These are phyloP conservation scores for Anadara kagoshimensis DNA, from an alignment of 1,140 invertebrate species.

Conservation along the genomic window DNA sequence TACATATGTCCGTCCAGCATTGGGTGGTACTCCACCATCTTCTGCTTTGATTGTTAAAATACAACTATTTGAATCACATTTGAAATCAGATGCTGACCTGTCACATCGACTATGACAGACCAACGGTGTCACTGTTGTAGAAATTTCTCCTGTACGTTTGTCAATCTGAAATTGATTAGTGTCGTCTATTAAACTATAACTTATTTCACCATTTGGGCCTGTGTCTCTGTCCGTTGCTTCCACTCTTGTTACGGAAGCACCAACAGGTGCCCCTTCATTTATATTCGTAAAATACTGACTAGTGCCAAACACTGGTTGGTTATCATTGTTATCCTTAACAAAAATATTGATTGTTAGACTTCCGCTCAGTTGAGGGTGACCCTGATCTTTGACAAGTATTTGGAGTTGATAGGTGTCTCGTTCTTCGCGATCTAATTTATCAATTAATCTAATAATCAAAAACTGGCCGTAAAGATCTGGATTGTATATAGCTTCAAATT, in stretches of 20 bases:
- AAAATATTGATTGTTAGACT: conserved; percentile 83
- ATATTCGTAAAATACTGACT: conserved; percentile 57
- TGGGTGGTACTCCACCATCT: conserved; percentile 91
- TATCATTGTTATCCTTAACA: conserved; percentile 93
- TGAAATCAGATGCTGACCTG: conserved; percentile 10
- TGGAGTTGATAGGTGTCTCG: conserved; percentile 84
- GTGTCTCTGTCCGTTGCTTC: conserved; percentile 63
- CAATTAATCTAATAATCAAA: conserved; percentile 76
- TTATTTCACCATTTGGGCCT: conserved; percentile 65
- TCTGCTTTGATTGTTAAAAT: conserved; percentile 90
- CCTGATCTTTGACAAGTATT: conserved; percentile 86
- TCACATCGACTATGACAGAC: conserved; percentile 47
- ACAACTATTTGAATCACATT: conserved; percentile 50
- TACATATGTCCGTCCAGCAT: conserved; percentile 94
- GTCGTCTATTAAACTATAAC: conserved; percentile 82
- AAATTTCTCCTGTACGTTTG: conserved; percentile 61
- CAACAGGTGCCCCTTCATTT: conserved; percentile 55
- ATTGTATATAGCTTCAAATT: conserved; percentile 51
- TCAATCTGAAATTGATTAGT: conserved; percentile 64
- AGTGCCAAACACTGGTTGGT: conserved; percentile 95
- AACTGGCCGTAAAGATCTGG: conserved; percentile 41
- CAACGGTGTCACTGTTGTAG: conserved; percentile 53
- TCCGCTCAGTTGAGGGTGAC: conserved; percentile 83
- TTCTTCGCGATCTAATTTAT: conserved; percentile 90
- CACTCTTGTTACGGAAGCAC: conserved; percentile 56